These are phyloP conservation scores for Caiman crocodilus DNA, from an alignment of 2,797 vertebrate genomes.

Conservation along the genomic window DNA sequence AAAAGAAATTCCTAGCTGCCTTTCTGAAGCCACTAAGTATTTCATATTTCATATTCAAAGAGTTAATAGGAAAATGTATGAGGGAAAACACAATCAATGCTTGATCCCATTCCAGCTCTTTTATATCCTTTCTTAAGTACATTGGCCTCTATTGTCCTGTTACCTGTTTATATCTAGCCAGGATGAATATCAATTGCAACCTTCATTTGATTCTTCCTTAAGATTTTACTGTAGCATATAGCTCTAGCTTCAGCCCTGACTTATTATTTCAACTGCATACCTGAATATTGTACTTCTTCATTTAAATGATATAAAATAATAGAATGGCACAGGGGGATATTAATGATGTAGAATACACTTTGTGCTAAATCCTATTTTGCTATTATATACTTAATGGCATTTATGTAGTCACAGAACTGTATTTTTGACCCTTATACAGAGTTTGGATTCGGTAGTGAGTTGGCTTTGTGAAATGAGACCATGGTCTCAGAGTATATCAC, in stretches of 20 bases:
- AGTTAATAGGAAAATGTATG: background rate
- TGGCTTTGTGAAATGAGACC: background rate
- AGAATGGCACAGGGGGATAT: background rate
- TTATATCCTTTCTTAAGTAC: constrained; percentile 22
- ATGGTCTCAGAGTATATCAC: background rate
- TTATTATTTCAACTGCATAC: background rate
- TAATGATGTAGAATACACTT: background rate
- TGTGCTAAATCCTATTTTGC: too few relatives aligned
- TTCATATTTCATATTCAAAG: background rate
- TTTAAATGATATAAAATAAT: background rate
- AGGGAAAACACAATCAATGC: background rate
- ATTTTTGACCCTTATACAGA: too few relatives aligned
- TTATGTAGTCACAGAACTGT: too few relatives aligned
- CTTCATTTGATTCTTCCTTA: constrained; percentile 33
- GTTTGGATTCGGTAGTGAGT: background rate
- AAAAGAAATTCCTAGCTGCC: background rate
- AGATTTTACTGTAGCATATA: fast-evolving
- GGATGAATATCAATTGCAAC: constrained; percentile 43
- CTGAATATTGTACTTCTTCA: constrained; percentile 22
- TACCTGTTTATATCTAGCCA: constrained; percentile 5
- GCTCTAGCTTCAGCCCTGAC: background rate
- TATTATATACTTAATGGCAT: too few relatives aligned
- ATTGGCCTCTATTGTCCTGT: background rate
- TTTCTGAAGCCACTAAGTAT: background rate
- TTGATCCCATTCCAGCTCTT: background rate